Evolutionary conservation across 2,113 vertebrate genomes (phyloP).

Genomic region (Opisthocomus hoazin): DNA sequence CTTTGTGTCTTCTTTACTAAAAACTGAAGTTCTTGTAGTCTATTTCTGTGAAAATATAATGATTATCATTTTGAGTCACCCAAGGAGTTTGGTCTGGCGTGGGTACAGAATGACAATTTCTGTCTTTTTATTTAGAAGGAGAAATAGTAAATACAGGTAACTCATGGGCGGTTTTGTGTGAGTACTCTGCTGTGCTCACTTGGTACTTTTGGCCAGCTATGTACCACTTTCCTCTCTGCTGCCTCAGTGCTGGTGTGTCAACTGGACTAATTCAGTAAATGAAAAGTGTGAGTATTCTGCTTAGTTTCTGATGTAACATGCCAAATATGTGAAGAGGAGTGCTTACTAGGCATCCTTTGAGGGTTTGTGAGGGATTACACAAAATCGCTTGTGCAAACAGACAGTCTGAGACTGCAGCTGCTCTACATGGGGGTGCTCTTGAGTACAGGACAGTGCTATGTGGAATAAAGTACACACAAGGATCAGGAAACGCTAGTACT

Average conservation of each 20-base stretch:
- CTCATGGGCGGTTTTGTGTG: background rate
- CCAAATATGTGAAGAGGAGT: background rate
- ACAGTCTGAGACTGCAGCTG: background rate
- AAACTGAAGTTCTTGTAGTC: background rate
- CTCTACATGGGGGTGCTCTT: fast-evolving
- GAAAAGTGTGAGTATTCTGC: background rate
- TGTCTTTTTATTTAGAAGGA: background rate
- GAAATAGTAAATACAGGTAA: background rate
- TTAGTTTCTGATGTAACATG: background rate
- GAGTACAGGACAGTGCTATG: fast-evolving
- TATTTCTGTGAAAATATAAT: background rate
- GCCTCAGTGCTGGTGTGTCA: background rate
- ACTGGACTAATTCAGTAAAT: background rate
- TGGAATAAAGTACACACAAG: background rate
- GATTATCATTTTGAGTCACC: background rate
- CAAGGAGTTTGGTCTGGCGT: background rate
- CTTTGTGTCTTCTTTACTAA: background rate
- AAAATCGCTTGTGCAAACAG: background rate
- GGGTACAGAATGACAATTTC: background rate
- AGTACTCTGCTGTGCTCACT: background rate
- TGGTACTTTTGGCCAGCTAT: background rate
- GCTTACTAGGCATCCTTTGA: background rate
- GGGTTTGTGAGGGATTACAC: background rate
- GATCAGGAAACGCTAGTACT: background rate
- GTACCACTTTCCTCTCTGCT: background rate